Evolutionary conservation across 2,888 invertebrate species (phyloP), one percentile per base, ranked within the genome.

Genomic region (Macropis europaea): DNA sequence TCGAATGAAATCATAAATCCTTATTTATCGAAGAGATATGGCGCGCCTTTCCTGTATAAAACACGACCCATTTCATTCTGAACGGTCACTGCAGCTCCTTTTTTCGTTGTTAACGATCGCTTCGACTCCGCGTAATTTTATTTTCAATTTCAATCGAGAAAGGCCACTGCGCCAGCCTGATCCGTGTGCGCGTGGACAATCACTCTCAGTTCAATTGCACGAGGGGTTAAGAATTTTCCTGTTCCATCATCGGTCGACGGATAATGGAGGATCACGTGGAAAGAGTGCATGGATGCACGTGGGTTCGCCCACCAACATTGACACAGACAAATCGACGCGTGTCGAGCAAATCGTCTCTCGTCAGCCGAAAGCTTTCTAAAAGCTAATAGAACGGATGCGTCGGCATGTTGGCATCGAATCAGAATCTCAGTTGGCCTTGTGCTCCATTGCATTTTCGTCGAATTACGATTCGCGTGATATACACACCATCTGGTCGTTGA

Each of bases 361-460:
- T 60, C 61, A 40, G 38, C 34, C 60, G 61, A 66, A 64, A 60
- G 61, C 70, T 68, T 77, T 59, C 59, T 47, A 40, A 45, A 36
- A n/a, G 52, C 54, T 53, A 64, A 64, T 56, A 69, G 45, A 64
- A 59, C 59, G 57, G 61, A 68, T 13, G 53, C 36, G 43, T 13
- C 2, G n/a, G 6, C 4, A 13, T 3, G 32, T 71, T 80, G 80
- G 81, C 77, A 75, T 54, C 61, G 63, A 52, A 74, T 78, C 76
- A 59, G 70, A 73, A 15, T 22, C 7, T 9, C 36, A 34, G n/a
- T 42, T 47, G 84, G 77, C 84, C 84, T 83, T 83, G 83, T 69
- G 76, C 81, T 61, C 80, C 71, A 81, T 82, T 60, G 73, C 77
- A 60, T 77, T 80, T 80, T 80, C 77, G 62, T 62, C 75, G 70